A percentile compares a stretch with the other conserved stretches of the same genome.
phyloP scores from a whole-genome alignment of 2,888 invertebrate species.

The Megaustenia siamemsis region DNA sequence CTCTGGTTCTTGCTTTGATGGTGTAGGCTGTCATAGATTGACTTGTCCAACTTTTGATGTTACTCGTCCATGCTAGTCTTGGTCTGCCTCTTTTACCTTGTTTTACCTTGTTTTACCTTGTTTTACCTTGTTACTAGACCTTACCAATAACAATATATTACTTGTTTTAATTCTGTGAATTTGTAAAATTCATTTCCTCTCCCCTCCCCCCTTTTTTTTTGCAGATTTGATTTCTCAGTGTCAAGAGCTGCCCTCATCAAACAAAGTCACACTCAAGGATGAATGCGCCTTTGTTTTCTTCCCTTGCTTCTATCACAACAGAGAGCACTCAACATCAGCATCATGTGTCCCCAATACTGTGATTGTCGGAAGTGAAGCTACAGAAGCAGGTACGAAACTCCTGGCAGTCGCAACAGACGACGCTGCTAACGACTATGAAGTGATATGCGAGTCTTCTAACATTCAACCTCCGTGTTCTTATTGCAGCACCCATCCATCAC shows the following conservation, averaged over 20 bases:
- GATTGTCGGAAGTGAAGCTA: not conserved
- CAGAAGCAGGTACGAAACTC: slow-evolving; percentile 49
- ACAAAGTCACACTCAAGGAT: slow-evolving; percentile 26
- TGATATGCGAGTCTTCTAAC: not conserved
- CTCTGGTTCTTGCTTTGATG: too few relatives aligned
- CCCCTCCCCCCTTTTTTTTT: too few relatives aligned
- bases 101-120: too few relatives aligned
- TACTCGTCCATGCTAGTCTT: too few relatives aligned
- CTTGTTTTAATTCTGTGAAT: too few relatives aligned
- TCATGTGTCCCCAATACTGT: not conserved
- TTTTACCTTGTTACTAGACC: too few relatives aligned
- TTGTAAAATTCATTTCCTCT: too few relatives aligned
- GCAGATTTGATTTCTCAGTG: not conserved
- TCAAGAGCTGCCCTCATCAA: not conserved
- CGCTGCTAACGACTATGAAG: not conserved
- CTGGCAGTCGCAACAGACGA: slow-evolving; percentile 49
- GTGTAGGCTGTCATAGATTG: too few relatives aligned
- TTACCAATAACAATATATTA: too few relatives aligned
- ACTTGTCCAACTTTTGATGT: too few relatives aligned
- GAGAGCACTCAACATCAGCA: not conserved
- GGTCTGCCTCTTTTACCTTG: too few relatives aligned
- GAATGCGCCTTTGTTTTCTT: slow-evolving; percentile 41
- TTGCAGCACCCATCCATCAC: slow-evolving; percentile 44
- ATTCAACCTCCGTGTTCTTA: slow-evolving; percentile 8
- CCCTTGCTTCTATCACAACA: slow-evolving; percentile 29